phyloP scores from a whole-genome alignment of 2,888 invertebrate genomes.

The Oscheius sp. region DNA sequence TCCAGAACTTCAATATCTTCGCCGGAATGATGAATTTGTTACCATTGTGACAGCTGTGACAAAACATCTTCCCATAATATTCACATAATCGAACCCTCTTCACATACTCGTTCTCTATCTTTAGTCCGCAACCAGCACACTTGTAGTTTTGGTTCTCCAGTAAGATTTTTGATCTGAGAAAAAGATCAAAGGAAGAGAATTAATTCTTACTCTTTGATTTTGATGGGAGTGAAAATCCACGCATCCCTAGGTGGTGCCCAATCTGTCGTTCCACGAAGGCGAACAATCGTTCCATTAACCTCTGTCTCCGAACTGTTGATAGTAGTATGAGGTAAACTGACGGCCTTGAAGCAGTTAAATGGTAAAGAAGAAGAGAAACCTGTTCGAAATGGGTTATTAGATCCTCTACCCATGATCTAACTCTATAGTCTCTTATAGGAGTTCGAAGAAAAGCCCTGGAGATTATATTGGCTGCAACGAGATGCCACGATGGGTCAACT shows the following conservation, averaged over 20 bases:
- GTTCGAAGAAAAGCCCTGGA: constrained; percentile 23
- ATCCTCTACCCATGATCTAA: constrained; percentile 14
- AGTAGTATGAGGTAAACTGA: constrained; percentile 14
- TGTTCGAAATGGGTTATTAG: constrained; percentile 12
- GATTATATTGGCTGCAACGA: constrained; percentile 5
- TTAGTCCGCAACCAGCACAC: constrained; percentile 86
- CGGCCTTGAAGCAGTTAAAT: too few relatives aligned
- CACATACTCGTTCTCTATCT: constrained; percentile 78
- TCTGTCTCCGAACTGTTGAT: constrained; percentile 22
- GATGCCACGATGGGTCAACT: constrained; percentile 17
- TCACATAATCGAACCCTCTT: constrained; percentile 83
- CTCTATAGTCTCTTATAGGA: constrained; percentile 26
- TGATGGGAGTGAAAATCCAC: constrained; percentile 31
- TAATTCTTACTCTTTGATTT: constrained; percentile 8
- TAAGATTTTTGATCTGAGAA: constrained; percentile 63
- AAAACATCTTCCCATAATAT: constrained; percentile 85
- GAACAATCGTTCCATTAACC: constrained; percentile 13
- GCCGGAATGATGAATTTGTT: constrained; percentile 79
- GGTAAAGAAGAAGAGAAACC: too few relatives aligned
- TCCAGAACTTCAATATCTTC: constrained; percentile 73
- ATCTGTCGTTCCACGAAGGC: constrained; percentile 17
- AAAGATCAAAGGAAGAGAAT: background rate
- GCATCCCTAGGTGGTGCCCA: constrained; percentile 32
- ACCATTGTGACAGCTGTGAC: constrained; percentile 85
- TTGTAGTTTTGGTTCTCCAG: constrained; percentile 81